A percentile compares a stretch with the other conserved stretches of the same genome.
phyloP scores from a whole-genome alignment of 2,888 invertebrate species.

The Onthophagus sagittarius region DNA sequence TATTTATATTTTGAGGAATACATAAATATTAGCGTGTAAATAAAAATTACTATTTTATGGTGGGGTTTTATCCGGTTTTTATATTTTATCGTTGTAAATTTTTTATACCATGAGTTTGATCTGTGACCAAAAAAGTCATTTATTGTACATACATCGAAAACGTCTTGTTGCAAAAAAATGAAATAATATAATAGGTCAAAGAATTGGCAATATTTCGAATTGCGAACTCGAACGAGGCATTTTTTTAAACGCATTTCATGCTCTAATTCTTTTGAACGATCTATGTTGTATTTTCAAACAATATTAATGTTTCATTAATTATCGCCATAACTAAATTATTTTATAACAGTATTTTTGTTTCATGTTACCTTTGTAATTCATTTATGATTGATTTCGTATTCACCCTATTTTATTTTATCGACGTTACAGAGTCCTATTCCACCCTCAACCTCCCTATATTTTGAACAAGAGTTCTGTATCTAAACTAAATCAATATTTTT shows the following conservation, averaged over 20 bases:
- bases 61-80: too few relatives aligned
- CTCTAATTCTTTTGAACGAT: background rate
- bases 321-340: background rate
- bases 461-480: background rate
- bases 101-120: too few relatives aligned
- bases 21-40: too few relatives aligned
- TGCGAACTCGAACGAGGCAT: background rate
- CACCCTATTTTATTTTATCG: background rate
- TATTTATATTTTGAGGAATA: too few relatives aligned
- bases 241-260: background rate
- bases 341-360: background rate
- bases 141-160: background rate
- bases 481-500: slow-evolving; percentile 18
- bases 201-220: background rate
- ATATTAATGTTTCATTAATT: background rate
- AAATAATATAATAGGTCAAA: background rate
- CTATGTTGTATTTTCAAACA: background rate
- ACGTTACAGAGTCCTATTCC: background rate
- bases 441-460: background rate
- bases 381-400: too few relatives aligned
- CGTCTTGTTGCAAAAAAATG: background rate
- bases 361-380: too few relatives aligned
- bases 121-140: background rate
- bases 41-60: too few relatives aligned
- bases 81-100: too few relatives aligned